These are phyloP conservation scores for Phalacrocorax carbo DNA, from an alignment of 2,113 vertebrate species.

Conservation along the genomic window DNA sequence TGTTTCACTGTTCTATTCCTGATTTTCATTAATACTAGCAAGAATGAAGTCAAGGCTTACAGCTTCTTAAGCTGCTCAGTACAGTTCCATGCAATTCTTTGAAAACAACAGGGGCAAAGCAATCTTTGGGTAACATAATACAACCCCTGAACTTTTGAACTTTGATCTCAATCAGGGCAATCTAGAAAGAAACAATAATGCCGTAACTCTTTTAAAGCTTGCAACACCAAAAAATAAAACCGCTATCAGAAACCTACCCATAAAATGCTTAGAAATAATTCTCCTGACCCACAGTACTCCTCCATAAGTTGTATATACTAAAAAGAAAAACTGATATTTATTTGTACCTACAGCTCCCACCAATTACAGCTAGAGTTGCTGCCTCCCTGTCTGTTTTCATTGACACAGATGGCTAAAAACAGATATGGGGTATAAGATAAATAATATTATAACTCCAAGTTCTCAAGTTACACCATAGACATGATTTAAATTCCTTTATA, in stretches of 20 bases:
- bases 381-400: neutral
- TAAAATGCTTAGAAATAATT: neutral
- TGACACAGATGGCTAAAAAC: slow-evolving; percentile 20
- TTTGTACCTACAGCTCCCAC: slow-evolving; percentile 24
- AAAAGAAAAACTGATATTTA: neutral
- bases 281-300: neutral
- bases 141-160: neutral
- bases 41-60: neutral
- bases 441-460: neutral
- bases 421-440: neutral
- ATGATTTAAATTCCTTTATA: neutral
- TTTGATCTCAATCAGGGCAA: slow-evolving; percentile 35
- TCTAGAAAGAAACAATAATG: neutral
- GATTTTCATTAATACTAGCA: neutral
- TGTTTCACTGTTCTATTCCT: neutral
- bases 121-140: neutral
- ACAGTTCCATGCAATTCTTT: neutral
- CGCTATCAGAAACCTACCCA: neutral
- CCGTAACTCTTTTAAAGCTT: neutral
- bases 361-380: neutral
- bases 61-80: neutral
- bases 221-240: neutral
- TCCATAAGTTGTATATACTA: slow-evolving; percentile 18
- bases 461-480: neutral
- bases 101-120: neutral